phyloP scores from a whole-genome alignment of 2,797 vertebrate genomes.

The Epinephelus awoara region DNA sequence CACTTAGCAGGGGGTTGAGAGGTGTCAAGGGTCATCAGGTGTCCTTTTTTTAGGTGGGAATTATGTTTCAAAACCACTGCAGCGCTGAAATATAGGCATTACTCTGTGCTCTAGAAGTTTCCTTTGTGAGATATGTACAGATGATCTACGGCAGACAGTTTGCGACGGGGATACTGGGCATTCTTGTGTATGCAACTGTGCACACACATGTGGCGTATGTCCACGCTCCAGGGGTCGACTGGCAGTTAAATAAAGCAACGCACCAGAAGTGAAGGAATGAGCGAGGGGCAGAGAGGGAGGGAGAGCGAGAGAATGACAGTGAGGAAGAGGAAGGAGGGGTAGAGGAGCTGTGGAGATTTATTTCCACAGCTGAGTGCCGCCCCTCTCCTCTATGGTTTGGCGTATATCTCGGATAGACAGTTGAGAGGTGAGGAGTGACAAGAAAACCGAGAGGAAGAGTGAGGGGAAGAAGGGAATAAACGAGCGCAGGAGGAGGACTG shows the following conservation, averaged over 20 bases:
- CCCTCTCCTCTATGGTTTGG: conserved; percentile 58
- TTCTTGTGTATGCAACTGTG: conserved; percentile 64
- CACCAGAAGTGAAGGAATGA: conserved; percentile 74
- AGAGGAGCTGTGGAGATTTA: conserved; percentile 73
- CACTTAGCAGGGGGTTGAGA: conserved; percentile 50
- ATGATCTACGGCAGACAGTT: conserved; percentile 38
- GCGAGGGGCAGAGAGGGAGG: conserved; percentile 47
- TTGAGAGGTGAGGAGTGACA: conserved; percentile 46
- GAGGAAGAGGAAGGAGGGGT: conserved; percentile 61
- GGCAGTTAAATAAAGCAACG: conserved; percentile 80
- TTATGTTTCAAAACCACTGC: conserved; percentile 52
- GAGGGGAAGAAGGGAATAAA: conserved; percentile 48
- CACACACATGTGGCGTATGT: conserved; percentile 60
- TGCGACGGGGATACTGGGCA: conserved; percentile 46
- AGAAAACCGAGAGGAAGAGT: conserved; percentile 42
- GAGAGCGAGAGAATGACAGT: conserved; percentile 64
- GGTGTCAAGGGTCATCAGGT: conserved; percentile 49
- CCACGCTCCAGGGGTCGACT: conserved; percentile 36
- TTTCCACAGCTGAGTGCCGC: conserved; percentile 83
- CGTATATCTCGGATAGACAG: conserved; percentile 45
- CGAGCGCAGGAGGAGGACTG: conserved; percentile 64
- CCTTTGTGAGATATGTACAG: conserved; percentile 14
- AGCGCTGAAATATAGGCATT: conserved; percentile 10
- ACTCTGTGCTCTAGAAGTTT: conserved; percentile 37
- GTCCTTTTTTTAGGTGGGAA: conserved; percentile 41